A percentile compares a stretch with the other conserved stretches of the same genome.
Evolutionary conservation across 2,113 vertebrate genomes (phyloP).

Genomic region (Heliornis fulica): DNA sequence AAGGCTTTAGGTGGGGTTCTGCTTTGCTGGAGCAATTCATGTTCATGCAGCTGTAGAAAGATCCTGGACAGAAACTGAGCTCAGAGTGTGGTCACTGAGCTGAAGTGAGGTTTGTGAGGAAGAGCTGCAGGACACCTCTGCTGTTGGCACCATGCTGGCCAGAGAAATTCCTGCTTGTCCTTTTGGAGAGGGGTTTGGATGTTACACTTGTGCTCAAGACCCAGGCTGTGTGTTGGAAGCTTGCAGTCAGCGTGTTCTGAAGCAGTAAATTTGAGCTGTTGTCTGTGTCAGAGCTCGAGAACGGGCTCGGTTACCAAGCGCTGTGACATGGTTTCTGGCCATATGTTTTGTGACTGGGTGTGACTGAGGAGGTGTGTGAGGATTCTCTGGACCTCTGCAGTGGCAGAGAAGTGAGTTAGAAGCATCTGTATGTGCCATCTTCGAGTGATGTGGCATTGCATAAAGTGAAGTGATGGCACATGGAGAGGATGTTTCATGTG

Average conservation of each 20-base stretch:
- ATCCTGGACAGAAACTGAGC: background rate
- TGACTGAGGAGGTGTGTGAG: background rate
- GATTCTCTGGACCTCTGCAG: background rate
- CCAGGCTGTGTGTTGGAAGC: background rate
- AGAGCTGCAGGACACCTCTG: background rate
- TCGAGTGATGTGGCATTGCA: background rate
- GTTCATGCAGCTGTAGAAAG: background rate
- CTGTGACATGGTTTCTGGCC: background rate
- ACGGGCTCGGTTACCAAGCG: background rate
- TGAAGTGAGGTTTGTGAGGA: fast-evolving
- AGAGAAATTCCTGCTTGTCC: background rate
- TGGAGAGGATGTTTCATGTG: background rate
- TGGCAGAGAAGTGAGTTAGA: background rate
- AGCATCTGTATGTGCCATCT: background rate
- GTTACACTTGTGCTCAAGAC: background rate
- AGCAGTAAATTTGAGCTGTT: background rate
- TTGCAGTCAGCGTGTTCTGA: background rate
- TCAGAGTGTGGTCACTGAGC: background rate
- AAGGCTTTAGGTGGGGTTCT: background rate
- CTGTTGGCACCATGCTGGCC: background rate
- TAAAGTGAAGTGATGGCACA: background rate
- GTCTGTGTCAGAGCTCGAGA: too few relatives aligned
- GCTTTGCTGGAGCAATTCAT: fast-evolving
- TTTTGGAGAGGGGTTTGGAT: too few relatives aligned
- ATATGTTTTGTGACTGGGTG: background rate